A percentile compares a stretch with the other conserved stretches of the same genome.
Conservation (phyloP, 2,888 invertebrate species). For the Agonum fuliginosum region DNA sequence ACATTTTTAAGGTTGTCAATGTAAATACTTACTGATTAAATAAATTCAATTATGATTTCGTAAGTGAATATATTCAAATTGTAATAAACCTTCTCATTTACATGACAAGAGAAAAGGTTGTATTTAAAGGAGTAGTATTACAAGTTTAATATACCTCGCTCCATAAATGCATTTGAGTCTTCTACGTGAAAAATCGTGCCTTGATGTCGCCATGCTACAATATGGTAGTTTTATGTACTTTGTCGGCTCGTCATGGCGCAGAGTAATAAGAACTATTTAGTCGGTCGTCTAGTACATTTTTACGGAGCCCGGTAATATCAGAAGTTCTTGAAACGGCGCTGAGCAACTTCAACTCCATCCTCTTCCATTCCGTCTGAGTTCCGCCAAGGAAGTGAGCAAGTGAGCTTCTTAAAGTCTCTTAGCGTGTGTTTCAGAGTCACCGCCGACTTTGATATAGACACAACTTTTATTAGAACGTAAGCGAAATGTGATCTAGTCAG, state of each 20-base stretch:
- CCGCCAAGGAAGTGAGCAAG: slow-evolving; percentile 39
- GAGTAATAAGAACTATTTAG: slow-evolving; percentile 54
- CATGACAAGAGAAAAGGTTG: neutral
- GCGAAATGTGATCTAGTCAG: slow-evolving; percentile 56
- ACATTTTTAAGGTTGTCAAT: too few relatives aligned
- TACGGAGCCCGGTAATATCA: slow-evolving; percentile 54
- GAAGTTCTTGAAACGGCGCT: slow-evolving; percentile 52
- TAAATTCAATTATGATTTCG: too few relatives aligned
- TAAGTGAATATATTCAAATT: too few relatives aligned
- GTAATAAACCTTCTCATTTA: too few relatives aligned
- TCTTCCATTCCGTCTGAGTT: slow-evolving; percentile 50
- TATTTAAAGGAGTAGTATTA: neutral
- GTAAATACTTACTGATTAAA: too few relatives aligned
- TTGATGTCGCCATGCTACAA: slow-evolving; percentile 23
- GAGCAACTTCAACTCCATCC: neutral
- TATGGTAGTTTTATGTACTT: slow-evolving; percentile 52
- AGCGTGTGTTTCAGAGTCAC: slow-evolving; percentile 44
- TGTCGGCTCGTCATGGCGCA: slow-evolving; percentile 32
- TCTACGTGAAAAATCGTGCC: slow-evolving; percentile 22
- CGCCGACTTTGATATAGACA: slow-evolving; percentile 49
- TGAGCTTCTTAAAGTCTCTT: slow-evolving; percentile 42
- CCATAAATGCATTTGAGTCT: neutral
- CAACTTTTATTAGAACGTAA: slow-evolving; percentile 55
- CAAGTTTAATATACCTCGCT: slow-evolving; percentile 19
- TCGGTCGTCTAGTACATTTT: slow-evolving; percentile 49